Evolutionary conservation across 2,113 vertebrate genomes (phyloP).

Genomic region (Piliocolobus tephrosceles): DNA sequence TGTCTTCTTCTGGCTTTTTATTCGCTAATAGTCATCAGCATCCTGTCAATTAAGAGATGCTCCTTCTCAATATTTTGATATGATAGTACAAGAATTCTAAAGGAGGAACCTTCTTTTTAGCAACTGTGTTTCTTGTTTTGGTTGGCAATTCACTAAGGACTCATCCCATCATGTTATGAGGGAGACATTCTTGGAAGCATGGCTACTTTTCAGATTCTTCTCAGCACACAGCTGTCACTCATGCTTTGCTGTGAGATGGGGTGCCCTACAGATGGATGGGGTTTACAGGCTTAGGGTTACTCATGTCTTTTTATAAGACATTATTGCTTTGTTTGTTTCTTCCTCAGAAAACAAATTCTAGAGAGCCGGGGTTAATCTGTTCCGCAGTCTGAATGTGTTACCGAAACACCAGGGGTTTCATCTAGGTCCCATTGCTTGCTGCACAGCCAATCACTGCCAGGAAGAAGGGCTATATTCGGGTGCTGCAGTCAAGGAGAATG

Average conservation of each 20-base stretch:
- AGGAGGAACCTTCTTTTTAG: background rate
- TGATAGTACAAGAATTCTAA: background rate
- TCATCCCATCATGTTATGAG: background rate
- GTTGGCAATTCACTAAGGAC: background rate
- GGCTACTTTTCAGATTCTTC: background rate
- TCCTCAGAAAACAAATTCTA: background rate
- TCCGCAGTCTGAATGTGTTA: background rate
- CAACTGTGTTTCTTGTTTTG: background rate
- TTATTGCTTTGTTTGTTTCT: background rate
- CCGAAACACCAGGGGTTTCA: no score
- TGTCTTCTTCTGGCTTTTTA: background rate
- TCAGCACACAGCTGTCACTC: background rate
- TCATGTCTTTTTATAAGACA: background rate
- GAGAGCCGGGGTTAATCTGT: rapidly evolving
- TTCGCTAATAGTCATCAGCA: background rate
- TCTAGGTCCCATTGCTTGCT: no score
- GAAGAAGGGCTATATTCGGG: no score
- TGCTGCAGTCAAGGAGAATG: no score
- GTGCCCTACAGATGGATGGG: background rate
- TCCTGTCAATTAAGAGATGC: background rate
- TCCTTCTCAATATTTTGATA: background rate
- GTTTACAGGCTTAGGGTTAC: no score
- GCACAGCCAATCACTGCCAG: no score
- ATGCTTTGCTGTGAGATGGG: background rate
- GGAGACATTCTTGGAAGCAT: background rate